Conservation (phyloP, 2,113 vertebrate species). For the Notothenia coriiceps region DNA sequence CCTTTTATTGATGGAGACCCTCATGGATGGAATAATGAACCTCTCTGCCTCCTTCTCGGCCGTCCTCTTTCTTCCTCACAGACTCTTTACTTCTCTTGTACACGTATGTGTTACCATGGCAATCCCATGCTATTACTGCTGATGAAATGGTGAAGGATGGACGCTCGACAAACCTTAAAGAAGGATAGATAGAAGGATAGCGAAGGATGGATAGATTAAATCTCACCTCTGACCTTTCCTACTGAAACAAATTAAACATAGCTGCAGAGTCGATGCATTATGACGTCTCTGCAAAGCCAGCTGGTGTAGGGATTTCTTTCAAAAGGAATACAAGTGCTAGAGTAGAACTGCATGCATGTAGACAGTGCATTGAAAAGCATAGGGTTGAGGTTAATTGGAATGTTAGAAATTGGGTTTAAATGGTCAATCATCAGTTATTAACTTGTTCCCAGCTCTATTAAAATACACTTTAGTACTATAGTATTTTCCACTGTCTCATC, state of each 20-base stretch:
- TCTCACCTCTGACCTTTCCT: not conserved
- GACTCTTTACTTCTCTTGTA: slow-evolving; percentile 30
- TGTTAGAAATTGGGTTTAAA: slow-evolving; percentile 16
- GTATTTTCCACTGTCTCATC: not conserved
- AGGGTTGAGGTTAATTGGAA: not conserved
- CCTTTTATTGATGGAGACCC: slow-evolving; percentile 50
- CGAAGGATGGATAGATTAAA: not conserved
- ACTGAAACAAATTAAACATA: not conserved
- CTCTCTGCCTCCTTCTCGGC: slow-evolving; percentile 16
- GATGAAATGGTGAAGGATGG: slow-evolving; percentile 29
- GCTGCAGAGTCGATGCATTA: not conserved
- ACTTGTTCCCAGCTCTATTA: not conserved
- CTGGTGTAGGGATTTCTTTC: not conserved
- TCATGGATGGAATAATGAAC: slow-evolving; percentile 57
- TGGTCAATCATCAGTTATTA: not conserved
- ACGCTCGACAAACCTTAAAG: slow-evolving; percentile 12
- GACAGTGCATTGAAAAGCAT: not conserved
- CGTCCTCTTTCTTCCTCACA: slow-evolving; percentile 10
- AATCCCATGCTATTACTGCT: slow-evolving; percentile 55
- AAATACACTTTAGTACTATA: not conserved
- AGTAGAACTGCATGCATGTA: slow-evolving; percentile 6
- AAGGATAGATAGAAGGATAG: not conserved
- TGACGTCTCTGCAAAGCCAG: not conserved
- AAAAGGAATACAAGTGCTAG: not conserved
- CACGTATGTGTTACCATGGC: slow-evolving; percentile 74